phyloP scores from a whole-genome alignment of 1,140 invertebrate species.

The Ctenoplectra terminalis region DNA sequence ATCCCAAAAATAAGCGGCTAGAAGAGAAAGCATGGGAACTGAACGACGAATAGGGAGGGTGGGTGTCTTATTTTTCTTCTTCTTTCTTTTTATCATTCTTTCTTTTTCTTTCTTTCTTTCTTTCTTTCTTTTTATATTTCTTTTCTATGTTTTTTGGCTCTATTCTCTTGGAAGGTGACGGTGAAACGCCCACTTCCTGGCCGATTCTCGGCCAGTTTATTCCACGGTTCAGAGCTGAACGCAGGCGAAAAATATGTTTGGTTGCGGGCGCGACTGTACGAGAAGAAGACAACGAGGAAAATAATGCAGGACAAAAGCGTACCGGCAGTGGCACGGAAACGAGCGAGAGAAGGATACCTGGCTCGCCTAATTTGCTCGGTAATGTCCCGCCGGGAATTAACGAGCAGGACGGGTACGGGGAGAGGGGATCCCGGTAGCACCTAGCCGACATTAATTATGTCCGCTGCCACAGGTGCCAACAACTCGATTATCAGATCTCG shows the following conservation, averaged over 20 bases:
- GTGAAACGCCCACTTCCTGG: slow-evolving; percentile 63
- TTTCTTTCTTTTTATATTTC: not conserved
- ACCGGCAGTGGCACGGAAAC: not conserved
- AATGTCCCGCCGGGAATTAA: slow-evolving; percentile 64
- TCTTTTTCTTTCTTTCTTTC: not conserved
- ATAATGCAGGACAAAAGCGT: not conserved
- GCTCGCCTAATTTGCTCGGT: slow-evolving; percentile 62
- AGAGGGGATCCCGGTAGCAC: slow-evolving; percentile 45
- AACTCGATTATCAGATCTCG: slow-evolving; percentile 81
- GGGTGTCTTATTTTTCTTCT: not conserved
- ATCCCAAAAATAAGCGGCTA: no score
- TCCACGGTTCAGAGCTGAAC: slow-evolving; percentile 22
- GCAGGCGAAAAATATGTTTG: not conserved
- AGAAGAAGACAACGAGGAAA: not conserved
- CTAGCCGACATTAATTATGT: slow-evolving; percentile 80
- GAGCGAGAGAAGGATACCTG: slow-evolving; percentile 24
- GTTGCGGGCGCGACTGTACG: no score
- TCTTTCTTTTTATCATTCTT: not conserved
- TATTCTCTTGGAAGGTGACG: slow-evolving; percentile 23
- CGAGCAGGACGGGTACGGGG: slow-evolving; percentile 37
- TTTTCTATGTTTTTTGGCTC: no score
- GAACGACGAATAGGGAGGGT: no score
- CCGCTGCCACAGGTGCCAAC: slow-evolving; percentile 81
- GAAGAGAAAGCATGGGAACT: no score
- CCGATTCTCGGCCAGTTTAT: slow-evolving; percentile 35